Base-by-base conservation (phyloP, 1,140 invertebrate genomes). In the Sarcophaga bullata region DNA sequence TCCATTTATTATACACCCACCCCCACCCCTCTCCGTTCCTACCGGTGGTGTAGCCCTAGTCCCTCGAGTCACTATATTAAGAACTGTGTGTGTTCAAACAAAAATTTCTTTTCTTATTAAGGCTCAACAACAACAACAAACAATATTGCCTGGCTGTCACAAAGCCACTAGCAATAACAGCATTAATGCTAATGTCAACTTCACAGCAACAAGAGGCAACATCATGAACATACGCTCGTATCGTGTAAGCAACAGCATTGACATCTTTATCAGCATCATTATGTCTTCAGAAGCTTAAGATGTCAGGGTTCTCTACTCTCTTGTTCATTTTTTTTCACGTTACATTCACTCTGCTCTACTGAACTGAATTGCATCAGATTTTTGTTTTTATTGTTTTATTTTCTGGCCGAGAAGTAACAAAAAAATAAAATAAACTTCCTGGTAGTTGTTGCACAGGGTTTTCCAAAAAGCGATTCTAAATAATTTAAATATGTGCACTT, bases 221-320 rank as follows among this genome's bases (percentile, higher is more conserved):
- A 72, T 4, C n/a, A n/a, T 2, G 8, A 9, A 25, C 6, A 25
- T 72, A 25, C 37, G 62, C 6, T 25, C 9, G 4, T 25, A 19
- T 25, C 9, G 4, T 25, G 37, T 25, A 72, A 54, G 19, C 48
- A 78, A 78, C 75, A 78, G 62, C 46, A 81, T 81, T 72, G 54
- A 81, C 62, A 81, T 81, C 54, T 82, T 73, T 52, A 68, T 81
- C 54, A 58, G 54, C 54, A 72, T 47, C 46, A 81, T 82, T 82
- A 73, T 82, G 68, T 72, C 81, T 68, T 73, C 68, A 48, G 48
- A 50, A 73, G 49, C 81, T 52, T 17, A 72, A 72, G 49, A 73
- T 73, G 73, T 48, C n/a, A 68, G 50, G 25, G 25, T 37, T 37
- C 25, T 37, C 25, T 37, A 37, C 25, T 37, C 25, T 37, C 25